These are phyloP conservation scores for Bombyx mandarina DNA, from an alignment of 1,140 invertebrate species.

Conservation along the genomic window DNA sequence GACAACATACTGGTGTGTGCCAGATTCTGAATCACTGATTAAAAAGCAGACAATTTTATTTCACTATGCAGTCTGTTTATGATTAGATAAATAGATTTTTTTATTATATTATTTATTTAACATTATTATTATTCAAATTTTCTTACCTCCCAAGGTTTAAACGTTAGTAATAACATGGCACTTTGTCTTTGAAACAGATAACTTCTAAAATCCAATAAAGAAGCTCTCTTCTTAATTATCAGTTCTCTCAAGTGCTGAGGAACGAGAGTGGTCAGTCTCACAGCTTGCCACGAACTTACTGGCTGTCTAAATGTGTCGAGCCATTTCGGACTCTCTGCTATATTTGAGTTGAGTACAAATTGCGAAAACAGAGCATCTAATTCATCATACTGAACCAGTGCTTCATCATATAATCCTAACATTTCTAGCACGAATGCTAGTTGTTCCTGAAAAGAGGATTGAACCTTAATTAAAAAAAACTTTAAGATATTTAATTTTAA, in stretches of 20 bases:
- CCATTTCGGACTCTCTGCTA: slow-evolving; percentile 88
- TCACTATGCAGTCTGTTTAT: too few species aligned
- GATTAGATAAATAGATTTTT: too few species aligned
- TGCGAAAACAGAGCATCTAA: slow-evolving; percentile 97
- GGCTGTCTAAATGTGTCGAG: slow-evolving; percentile 81
- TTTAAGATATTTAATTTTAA: background rate
- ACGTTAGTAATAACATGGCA: slow-evolving; percentile 84
- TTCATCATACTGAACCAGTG: slow-evolving; percentile 97
- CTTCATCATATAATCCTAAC: slow-evolving; percentile 93
- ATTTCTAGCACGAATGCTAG: slow-evolving; percentile 95
- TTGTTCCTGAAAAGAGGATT: slow-evolving; percentile 82
- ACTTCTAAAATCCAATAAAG: slow-evolving; percentile 91
- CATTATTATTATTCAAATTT: background rate
- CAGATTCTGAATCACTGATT: too few species aligned
- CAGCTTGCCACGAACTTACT: slow-evolving; percentile 86
- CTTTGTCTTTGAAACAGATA: slow-evolving; percentile 96
- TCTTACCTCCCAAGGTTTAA: slow-evolving; percentile 84
- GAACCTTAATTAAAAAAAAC: too few species aligned
- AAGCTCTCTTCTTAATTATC: slow-evolving; percentile 79
- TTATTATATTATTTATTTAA: too few species aligned
- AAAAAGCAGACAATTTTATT: too few species aligned
- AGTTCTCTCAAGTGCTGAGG: slow-evolving; percentile 79
- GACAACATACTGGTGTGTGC: too few species aligned
- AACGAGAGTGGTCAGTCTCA: slow-evolving; percentile 79
- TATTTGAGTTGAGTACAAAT: slow-evolving; percentile 92